Conservation (phyloP, 2,888 invertebrate genomes). For the Monopis laevigella region DNA sequence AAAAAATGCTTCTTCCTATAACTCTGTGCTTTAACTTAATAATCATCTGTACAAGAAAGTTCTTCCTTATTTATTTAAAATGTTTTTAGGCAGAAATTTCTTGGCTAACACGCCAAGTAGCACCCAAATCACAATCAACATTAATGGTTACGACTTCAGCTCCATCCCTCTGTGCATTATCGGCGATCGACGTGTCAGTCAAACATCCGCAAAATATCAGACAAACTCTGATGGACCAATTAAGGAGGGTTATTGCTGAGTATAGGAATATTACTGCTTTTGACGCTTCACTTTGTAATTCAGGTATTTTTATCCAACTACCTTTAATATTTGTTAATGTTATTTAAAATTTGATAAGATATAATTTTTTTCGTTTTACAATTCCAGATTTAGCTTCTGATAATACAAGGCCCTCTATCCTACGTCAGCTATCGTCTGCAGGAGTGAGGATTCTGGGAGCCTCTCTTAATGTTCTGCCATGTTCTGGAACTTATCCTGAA, state of each 20-base stretch:
- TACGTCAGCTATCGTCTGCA: slow-evolving; percentile 25
- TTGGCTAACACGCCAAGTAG: slow-evolving; percentile 37
- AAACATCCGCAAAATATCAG: slow-evolving; percentile 30
- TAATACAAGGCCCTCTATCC: neutral
- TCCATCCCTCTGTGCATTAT: slow-evolving; percentile 47
- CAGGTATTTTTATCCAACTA: slow-evolving; percentile 3
- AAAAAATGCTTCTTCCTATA: too few species aligned
- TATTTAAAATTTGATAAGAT: too few species aligned
- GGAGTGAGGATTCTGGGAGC: slow-evolving; percentile 33
- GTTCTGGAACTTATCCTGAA: slow-evolving; percentile 21
- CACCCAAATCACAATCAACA: slow-evolving; percentile 36
- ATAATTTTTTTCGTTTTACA: too few species aligned
- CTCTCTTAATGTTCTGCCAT: neutral
- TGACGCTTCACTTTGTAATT: slow-evolving; percentile 27
- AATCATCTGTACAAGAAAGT: too few species aligned
- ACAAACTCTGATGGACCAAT: slow-evolving; percentile 29
- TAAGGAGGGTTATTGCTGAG: slow-evolving; percentile 35
- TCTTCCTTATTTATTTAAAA: neutral
- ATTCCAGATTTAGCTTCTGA: too few species aligned
- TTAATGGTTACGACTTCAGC: slow-evolving; percentile 38
- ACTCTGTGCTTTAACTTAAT: too few species aligned
- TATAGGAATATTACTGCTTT: slow-evolving; percentile 47
- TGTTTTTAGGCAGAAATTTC: slow-evolving; percentile 37
- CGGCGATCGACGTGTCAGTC: slow-evolving; percentile 39
- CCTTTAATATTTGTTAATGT: too few species aligned